phyloP scores from a whole-genome alignment of 1,140 invertebrate genomes.

The Orussus abietinus region DNA sequence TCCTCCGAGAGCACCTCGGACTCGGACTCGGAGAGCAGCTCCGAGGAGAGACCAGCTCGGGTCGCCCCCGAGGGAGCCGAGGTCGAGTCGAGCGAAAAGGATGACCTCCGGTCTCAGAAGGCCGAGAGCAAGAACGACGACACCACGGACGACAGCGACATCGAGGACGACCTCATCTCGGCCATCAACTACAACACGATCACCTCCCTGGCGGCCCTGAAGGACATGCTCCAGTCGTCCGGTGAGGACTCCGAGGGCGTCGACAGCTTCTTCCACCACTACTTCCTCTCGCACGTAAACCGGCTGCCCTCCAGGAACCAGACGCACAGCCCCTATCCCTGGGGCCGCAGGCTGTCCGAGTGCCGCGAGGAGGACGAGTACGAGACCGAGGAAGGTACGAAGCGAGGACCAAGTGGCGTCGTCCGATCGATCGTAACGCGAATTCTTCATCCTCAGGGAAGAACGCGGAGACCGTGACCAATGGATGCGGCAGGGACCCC shows the following conservation, averaged over 20 bases:
- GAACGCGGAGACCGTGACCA: slow-evolving; percentile 12
- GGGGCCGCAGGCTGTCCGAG: slow-evolving; percentile 70
- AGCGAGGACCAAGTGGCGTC: slow-evolving; percentile 20
- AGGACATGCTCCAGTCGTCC: slow-evolving; percentile 63
- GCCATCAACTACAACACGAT: slow-evolving; percentile 68
- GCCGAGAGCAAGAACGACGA: slow-evolving; percentile 37
- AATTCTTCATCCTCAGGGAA: slow-evolving; percentile 23
- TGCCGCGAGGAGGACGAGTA: slow-evolving; percentile 79
- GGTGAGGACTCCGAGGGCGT: slow-evolving; percentile 60
- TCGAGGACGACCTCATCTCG: slow-evolving; percentile 63
- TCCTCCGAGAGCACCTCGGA: slow-evolving; percentile 42
- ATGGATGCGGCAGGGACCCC: slow-evolving; percentile 24
- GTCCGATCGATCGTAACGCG: slow-evolving; percentile 18
- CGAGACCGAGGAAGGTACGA: slow-evolving; percentile 58
- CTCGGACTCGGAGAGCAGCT: slow-evolving; percentile 45
- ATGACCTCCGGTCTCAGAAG: slow-evolving; percentile 20
- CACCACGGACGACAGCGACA: slow-evolving; percentile 56
- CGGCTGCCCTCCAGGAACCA: slow-evolving; percentile 59
- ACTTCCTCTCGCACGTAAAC: slow-evolving; percentile 69
- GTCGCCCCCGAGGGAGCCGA: slow-evolving; percentile 20
- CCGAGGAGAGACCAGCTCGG: slow-evolving; percentile 40
- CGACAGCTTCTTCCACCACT: slow-evolving; percentile 67
- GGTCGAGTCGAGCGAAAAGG: slow-evolving; percentile 11
- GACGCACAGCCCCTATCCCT: slow-evolving; percentile 57
- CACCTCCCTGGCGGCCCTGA: slow-evolving; percentile 62